A percentile compares a stretch with the other conserved stretches of the same genome.
phyloP scores from a whole-genome alignment of 2,113 vertebrate genomes.

The Elephantulus edwardii region DNA sequence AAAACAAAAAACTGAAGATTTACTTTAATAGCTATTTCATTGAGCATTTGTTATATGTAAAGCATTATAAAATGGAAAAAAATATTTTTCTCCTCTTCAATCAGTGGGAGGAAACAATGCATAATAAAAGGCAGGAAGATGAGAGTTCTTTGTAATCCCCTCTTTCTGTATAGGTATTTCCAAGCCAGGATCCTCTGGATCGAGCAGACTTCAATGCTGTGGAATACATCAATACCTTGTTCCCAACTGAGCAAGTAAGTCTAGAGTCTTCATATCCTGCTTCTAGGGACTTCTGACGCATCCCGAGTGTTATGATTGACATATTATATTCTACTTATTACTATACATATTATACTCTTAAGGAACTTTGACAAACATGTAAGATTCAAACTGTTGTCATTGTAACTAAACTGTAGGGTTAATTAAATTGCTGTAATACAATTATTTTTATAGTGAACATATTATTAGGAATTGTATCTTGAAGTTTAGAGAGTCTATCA shows the following conservation, averaged over 20 bases:
- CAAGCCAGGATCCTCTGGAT: conserved; percentile 97
- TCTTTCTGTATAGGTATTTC: conserved; percentile 90
- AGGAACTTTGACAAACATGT: neutral
- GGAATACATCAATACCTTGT: conserved; percentile 97
- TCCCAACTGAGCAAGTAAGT: conserved; percentile 97
- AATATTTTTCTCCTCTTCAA: neutral
- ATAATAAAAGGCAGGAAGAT: conserved; percentile 16
- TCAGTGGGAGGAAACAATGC: neutral
- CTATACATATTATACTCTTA: neutral
- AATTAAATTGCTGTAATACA: neutral
- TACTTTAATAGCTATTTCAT: neutral
- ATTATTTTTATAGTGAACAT: conserved; percentile 3
- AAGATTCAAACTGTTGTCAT: conserved; percentile 28
- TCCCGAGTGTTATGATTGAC: neutral
- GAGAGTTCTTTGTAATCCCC: neutral
- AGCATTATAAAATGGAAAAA: conserved; percentile 30
- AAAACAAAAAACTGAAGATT: too few species aligned
- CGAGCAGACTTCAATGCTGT: conserved; percentile 98
- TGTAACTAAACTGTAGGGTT: neutral
- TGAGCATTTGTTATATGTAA: neutral
- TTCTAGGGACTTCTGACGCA: neutral
- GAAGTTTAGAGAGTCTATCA: neutral
- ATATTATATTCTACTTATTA: neutral
- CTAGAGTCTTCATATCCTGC: conserved; percentile 7
- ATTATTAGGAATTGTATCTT: conserved; percentile 6